phyloP scores from a whole-genome alignment of 1,140 invertebrate species.

The Neoseiulus cucumeris region DNA sequence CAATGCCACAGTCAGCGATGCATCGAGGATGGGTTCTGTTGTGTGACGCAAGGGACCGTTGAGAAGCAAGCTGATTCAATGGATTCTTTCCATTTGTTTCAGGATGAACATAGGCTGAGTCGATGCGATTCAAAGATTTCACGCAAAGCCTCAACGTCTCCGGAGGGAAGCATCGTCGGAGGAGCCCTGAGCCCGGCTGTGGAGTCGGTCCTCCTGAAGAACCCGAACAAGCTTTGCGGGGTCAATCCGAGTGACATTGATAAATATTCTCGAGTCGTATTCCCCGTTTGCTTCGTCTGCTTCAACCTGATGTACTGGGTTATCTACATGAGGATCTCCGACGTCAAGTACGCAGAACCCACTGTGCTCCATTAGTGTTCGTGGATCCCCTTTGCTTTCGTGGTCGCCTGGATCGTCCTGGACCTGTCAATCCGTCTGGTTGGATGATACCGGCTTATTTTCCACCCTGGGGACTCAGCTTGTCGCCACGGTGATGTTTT shows the following conservation, averaged over 20 bases:
- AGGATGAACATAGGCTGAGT: background rate
- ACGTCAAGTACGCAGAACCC: slow-evolving; percentile 34
- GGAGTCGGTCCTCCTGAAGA: slow-evolving; percentile 31
- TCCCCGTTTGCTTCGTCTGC: slow-evolving; percentile 82
- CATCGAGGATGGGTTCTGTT: too few relatives aligned
- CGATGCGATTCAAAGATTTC: slow-evolving; percentile 1
- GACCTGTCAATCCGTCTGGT: slow-evolving; percentile 7
- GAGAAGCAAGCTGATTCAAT: too few relatives aligned
- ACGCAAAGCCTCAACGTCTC: background rate
- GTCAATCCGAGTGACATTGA: slow-evolving; percentile 83
- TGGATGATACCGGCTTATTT: slow-evolving; percentile 9
- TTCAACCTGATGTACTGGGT: slow-evolving; percentile 96
- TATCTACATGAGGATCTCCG: slow-evolving; percentile 83
- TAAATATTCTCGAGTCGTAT: slow-evolving; percentile 82
- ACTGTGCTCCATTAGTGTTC: slow-evolving; percentile 12
- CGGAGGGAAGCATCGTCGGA: background rate
- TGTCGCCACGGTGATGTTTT: too few relatives aligned
- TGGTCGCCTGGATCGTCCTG: slow-evolving; percentile 11
- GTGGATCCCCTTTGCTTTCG: slow-evolving; percentile 11
- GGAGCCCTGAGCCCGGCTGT: slow-evolving; percentile 7
- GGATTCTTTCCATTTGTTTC: too few relatives aligned
- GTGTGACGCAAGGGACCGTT: too few relatives aligned
- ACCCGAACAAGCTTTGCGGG: slow-evolving; percentile 65
- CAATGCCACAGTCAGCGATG: too few relatives aligned
- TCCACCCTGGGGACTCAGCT: too few relatives aligned